Conservation (phyloP, 2,113 vertebrate genomes). For the Eidolon helvum region DNA sequence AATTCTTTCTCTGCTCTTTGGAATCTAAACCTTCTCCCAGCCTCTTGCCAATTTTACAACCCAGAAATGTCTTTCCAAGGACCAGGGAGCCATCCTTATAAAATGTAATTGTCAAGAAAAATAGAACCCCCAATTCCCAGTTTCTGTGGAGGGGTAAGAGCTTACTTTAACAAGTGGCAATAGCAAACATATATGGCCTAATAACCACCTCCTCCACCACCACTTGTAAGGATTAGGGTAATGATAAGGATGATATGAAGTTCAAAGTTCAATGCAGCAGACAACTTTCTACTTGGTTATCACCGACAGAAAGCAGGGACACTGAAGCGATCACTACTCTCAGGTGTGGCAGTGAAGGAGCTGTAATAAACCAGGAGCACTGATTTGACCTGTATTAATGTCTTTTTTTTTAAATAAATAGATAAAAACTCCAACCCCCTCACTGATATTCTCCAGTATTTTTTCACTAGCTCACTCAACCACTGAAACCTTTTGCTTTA, state of each 20-base stretch:
- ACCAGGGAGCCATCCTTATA: neutral
- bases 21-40: neutral
- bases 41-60: neutral
- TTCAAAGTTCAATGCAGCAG: neutral
- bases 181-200: neutral
- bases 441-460: neutral
- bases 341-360: neutral
- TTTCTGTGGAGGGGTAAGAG: neutral
- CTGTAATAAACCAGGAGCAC: neutral
- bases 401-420: neutral
- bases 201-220: neutral
- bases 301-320: neutral
- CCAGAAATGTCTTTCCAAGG: neutral
- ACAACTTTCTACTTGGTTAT: neutral
- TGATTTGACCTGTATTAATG: neutral
- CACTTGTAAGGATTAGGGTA: neutral
- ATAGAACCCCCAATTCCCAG: accelerated
- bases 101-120: neutral
- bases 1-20: neutral
- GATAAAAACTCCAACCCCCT: neutral
- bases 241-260: neutral
- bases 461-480: neutral
- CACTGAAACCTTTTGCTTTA: neutral
- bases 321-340: neutral
- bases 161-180: neutral